Base-by-base conservation (phyloP, 2,797 vertebrate genomes). In the Zalophus californianus region DNA sequence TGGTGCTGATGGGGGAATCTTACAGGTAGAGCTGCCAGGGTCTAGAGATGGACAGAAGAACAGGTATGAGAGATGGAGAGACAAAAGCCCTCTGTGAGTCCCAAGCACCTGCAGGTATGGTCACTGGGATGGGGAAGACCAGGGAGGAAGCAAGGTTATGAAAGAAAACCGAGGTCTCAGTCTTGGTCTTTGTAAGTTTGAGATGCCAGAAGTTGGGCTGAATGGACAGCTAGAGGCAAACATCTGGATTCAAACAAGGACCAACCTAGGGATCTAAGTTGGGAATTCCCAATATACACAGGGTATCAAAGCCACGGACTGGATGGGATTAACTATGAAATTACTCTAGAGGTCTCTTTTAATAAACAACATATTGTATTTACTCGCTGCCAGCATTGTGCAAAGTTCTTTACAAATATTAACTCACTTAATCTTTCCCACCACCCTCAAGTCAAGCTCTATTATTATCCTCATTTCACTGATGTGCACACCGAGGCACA, bases 321-420 rank as follows among this genome's bases (percentile, higher is more conserved):
- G 56, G 70, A 66, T 32, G 15, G 54, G 38, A 32, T 72, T 56
- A 52, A 66, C 38, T 11, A 75, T 10, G 70, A 68, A 58, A 72
- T 85, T 23, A 75, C 44, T 82, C 21, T 23, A 44, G 8, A 86
- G 50, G 52, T 25, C n/a, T 72, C 66, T 66, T 64, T 87, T 64
- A 15, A 29, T 64, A 60, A 95, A 62, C 44, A 62, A 62, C 3
- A 64, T 9, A n/a, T 32, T 44, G 9, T 62, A 21, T 78, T 41
- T 38, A 35, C 21, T 84, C 18, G 0, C 0, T 66, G 52, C 35
- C 14, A n/a, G 60, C 32, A 56, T 27, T 18, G 5, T 70, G 58
- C 21, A n/a, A 80, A 90, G 35, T 62, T 18, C 32, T 52, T 79
- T 25, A 18, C 4, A 86, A 52, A 23, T 82, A 44, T 10, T 44